A percentile compares a stretch with the other conserved stretches of the same genome.
Conservation (phyloP, 2,113 vertebrate genomes). For the Oxygymnocypris stewartii region DNA sequence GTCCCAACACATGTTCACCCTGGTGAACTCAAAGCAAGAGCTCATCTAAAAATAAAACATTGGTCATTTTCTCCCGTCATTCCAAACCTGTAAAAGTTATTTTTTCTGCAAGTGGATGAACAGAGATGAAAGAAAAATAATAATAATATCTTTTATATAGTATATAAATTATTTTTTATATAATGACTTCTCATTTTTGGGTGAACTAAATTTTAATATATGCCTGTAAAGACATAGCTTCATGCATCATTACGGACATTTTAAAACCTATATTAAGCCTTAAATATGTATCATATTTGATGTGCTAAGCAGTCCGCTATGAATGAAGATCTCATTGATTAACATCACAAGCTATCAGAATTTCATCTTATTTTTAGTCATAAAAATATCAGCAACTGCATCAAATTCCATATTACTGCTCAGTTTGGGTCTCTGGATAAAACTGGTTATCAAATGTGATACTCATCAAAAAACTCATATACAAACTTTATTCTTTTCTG, state of each 20-base stretch:
- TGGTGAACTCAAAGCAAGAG: too few relatives aligned
- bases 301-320: neutral
- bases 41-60: too few relatives aligned
- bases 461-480: neutral
- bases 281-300: neutral
- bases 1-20: conserved; percentile 18
- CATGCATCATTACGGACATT: too few relatives aligned
- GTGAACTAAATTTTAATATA: neutral
- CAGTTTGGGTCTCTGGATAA: neutral
- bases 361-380: neutral
- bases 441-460: neutral
- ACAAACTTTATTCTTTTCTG: neutral
- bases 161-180: too few relatives aligned
- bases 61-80: too few relatives aligned
- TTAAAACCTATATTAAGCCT: too few relatives aligned
- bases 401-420: neutral
- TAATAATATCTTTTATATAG: too few relatives aligned
- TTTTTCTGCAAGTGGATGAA: too few relatives aligned
- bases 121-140: too few relatives aligned
- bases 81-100: too few relatives aligned
- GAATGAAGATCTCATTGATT: neutral
- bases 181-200: too few relatives aligned
- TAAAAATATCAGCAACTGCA: neutral
- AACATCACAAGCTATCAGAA: too few relatives aligned
- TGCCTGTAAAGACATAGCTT: neutral